phyloP scores from a whole-genome alignment of 2,797 vertebrate genomes.

The Galagoides demidoff region DNA sequence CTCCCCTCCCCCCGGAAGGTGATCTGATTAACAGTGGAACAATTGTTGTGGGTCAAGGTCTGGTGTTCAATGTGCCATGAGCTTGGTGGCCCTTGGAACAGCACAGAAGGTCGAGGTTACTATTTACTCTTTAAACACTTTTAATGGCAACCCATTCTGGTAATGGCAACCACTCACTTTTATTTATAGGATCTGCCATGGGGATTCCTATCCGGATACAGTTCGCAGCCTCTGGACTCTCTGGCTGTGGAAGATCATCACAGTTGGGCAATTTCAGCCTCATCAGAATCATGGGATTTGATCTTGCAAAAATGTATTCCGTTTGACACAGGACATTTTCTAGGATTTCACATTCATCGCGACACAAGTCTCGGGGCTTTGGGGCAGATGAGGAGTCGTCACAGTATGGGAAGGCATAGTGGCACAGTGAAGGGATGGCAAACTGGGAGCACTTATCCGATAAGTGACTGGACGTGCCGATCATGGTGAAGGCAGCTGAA shows the following conservation, averaged over 20 bases:
- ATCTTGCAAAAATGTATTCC: constrained; percentile 98
- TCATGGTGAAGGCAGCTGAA: constrained; percentile 99
- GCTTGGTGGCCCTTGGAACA: background rate
- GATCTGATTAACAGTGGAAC: background rate
- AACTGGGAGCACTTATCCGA: constrained; percentile 99
- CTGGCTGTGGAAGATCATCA: constrained; percentile 94
- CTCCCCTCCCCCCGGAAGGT: background rate
- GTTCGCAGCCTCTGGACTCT: constrained; percentile 94
- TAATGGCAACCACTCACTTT: constrained; percentile 90
- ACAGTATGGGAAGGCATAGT: constrained; percentile 98
- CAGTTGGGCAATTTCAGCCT: constrained; percentile 97
- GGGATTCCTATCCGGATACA: constrained; percentile 98
- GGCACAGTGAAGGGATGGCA: constrained; percentile 97
- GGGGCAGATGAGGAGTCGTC: constrained; percentile 92
- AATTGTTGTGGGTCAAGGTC: background rate
- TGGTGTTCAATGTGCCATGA: background rate
- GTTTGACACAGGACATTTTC: constrained; percentile 98
- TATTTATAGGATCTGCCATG: constrained; percentile 97
- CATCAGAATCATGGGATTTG: constrained; percentile 97
- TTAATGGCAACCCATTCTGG: background rate
- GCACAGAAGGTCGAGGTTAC: background rate
- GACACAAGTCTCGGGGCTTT: constrained; percentile 96
- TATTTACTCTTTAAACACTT: background rate
- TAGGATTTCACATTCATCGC: constrained; percentile 98
- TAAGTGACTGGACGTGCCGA: constrained; percentile 97